Evolutionary conservation across 1,140 invertebrate genomes (phyloP).

Genomic region (Carposina sasakii): DNA sequence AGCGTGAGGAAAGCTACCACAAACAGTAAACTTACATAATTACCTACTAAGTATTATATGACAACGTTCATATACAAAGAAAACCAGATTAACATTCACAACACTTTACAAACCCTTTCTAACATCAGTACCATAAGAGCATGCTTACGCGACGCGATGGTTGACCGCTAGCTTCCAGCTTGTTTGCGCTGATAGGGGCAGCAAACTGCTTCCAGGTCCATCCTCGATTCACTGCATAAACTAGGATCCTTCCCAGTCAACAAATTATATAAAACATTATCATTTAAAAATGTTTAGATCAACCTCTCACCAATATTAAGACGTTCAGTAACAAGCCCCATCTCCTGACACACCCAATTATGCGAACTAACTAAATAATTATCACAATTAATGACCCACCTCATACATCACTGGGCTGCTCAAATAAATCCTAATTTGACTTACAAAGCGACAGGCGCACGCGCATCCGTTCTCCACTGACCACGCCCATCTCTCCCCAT

Average conservation of each 20-base stretch:
- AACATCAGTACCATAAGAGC: too few relatives aligned
- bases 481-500: conserved; percentile 53
- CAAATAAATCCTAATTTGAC: conserved; percentile 59
- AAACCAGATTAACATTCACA: too few relatives aligned
- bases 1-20: too few relatives aligned
- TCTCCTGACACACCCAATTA: conserved; percentile 62
- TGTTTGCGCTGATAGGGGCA: not conserved
- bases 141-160: too few relatives aligned
- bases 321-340: conserved; percentile 14
- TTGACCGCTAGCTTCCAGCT: too few relatives aligned
- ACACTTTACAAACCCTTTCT: too few relatives aligned
- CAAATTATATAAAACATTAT: not conserved
- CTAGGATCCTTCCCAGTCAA: not conserved
- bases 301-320: conserved; percentile 19
- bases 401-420: conserved; percentile 52
- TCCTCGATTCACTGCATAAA: not conserved
- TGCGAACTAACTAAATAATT: conserved; percentile 66
- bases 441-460: conserved; percentile 32
- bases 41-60: too few relatives aligned
- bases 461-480: conserved; percentile 30
- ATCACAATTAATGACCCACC: conserved; percentile 63
- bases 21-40: too few relatives aligned
- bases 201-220: not conserved
- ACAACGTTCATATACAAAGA: too few relatives aligned
- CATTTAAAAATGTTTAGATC: conserved; percentile 16